These are phyloP conservation scores for Parnassius smintheus DNA, from an alignment of 2,888 invertebrate species.

Conservation along the genomic window DNA sequence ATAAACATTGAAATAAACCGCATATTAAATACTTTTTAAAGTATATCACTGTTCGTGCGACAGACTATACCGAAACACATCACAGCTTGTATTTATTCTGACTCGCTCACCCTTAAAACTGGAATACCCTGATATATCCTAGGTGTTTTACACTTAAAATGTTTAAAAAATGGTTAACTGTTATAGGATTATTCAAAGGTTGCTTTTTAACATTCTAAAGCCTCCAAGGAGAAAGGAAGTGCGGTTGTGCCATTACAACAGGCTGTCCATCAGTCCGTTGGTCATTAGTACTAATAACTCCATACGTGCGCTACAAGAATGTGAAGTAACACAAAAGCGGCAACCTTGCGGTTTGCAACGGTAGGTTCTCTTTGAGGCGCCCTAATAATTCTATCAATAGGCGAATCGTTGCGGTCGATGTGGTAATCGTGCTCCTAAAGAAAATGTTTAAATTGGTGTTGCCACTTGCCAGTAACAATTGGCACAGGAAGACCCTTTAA, in stretches of 20 bases:
- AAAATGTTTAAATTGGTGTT: constrained; percentile 50
- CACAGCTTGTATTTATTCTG: too few species aligned
- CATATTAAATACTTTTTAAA: too few species aligned
- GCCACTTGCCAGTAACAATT: constrained; percentile 43
- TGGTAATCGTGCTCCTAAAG: constrained; percentile 55
- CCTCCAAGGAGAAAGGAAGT: constrained; percentile 47
- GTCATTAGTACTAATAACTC: constrained; percentile 75
- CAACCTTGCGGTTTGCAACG: constrained; percentile 62
- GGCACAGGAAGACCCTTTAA: constrained; percentile 45
- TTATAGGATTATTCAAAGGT: constrained; percentile 3
- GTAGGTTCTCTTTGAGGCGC: constrained; percentile 46
- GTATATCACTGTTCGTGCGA: too few species aligned
- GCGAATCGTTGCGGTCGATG: constrained; percentile 63
- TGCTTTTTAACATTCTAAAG: constrained; percentile 9
- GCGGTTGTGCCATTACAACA: constrained; percentile 56
- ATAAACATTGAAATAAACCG: too few species aligned
- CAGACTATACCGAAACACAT: too few species aligned
- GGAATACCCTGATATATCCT: too few species aligned
- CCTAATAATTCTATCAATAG: constrained; percentile 75
- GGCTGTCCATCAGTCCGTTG: constrained; percentile 49
- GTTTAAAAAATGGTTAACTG: constrained; percentile 2
- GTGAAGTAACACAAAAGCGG: constrained; percentile 51
- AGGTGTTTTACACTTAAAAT: too few species aligned
- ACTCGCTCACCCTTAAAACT: too few species aligned
- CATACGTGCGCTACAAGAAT: constrained; percentile 51